Conservation (phyloP, 2,797 vertebrate species). For the Eutrigla gurnardus region DNA sequence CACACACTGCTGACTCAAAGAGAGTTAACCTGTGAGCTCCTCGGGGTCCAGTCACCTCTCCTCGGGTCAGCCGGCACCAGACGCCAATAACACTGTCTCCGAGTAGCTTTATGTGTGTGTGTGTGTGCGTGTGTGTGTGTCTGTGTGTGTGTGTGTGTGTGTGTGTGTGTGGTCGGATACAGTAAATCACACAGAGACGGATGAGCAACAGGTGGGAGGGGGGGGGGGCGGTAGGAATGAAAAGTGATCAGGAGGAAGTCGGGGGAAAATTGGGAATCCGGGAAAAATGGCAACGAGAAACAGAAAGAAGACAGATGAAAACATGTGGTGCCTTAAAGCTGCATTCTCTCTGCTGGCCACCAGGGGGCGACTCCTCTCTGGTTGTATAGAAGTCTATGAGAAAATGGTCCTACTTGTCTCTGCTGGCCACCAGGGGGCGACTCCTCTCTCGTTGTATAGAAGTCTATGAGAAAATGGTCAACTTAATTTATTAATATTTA, state of each 20-base stretch:
- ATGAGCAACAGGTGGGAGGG: constrained; percentile 76
- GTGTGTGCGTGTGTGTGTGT: constrained; percentile 20
- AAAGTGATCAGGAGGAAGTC: constrained; percentile 56
- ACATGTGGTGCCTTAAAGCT: constrained; percentile 40
- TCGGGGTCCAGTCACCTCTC: constrained; percentile 19
- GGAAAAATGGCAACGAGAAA: constrained; percentile 48
- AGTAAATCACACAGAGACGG: constrained; percentile 69
- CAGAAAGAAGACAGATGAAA: constrained; percentile 63
- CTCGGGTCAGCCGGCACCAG: constrained; percentile 57
- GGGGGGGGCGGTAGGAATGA: constrained; percentile 32
- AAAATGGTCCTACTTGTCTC: no score
- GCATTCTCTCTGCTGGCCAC: no score
- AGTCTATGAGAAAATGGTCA: no score
- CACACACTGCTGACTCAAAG: constrained; percentile 24
- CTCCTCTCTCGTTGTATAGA: no score
- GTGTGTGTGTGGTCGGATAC: constrained; percentile 17
- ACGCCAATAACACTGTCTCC: constrained; percentile 46
- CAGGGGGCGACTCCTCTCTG: no score
- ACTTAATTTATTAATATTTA: not conserved
- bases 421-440: no score
- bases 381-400: no score
- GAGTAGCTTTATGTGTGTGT: constrained; percentile 23
- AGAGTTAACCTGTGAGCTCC: constrained; percentile 60
- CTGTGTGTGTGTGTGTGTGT: constrained; percentile 35
- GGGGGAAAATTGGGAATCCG: constrained; percentile 58